Evolutionary conservation across 2,888 invertebrate species (phyloP), one percentile per base, ranked within the genome.

Genomic region (Hydropsyche betteni): DNA sequence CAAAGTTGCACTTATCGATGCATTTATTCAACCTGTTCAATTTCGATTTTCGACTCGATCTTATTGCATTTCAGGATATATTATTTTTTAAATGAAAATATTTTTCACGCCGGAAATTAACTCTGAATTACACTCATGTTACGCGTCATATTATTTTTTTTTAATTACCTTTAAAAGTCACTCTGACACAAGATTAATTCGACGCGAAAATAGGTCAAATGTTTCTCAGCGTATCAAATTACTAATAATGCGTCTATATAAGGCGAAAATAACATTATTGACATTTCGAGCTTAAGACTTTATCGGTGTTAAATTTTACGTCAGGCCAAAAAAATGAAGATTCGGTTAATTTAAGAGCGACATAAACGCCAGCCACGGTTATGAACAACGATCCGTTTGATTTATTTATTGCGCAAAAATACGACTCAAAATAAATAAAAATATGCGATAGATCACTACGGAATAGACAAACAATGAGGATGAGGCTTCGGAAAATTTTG

Each of bases 381-480:
- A 58, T 24, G 24, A 58, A 24, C 24, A 14, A 58, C 58, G 58
- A 58, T 16, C 24, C 58, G 58, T 58, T 34, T 24, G n/a, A 64
- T 64, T 64, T 34, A 64, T 64, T 64, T 8, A 64, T 64, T 58
- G 16, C 58, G 16, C 24, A 2, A 58, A 58, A 24, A 33, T 64
- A 5, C n/a, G 8, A 64, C 64, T 64, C 34, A 64, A 64, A 64
- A 64, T 64, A 36, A 64, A 64, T 36, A 64, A 64, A 64, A 64
- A 36, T 36, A n/a, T n/a, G 12, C 64, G n/a, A 64, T 64, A 36
- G 36, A 36, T 64, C 24, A 58, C 58, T 8, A 24, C 58, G 24
- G 24, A 14, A 14, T 24, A 8, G 24, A 16, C 58, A 58, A 58
- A 64, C 34, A 64, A 64, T 64, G 64, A 64, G 36, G 24, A 16